phyloP scores from a whole-genome alignment of 2,113 vertebrate genomes.

The Climacteris rufus region DNA sequence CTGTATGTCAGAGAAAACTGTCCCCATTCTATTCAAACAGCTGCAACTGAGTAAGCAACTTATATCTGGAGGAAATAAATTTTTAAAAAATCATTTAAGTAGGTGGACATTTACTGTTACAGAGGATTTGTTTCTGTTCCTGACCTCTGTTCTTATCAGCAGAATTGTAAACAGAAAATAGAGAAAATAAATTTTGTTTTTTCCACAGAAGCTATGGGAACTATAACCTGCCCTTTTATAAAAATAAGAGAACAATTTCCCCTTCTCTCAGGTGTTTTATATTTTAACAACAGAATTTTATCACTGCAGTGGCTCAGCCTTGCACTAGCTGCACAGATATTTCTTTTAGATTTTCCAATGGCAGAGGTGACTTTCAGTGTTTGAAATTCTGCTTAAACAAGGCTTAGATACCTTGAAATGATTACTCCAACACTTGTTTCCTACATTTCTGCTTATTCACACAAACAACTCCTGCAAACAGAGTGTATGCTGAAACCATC shows the following conservation, averaged over 20 bases:
- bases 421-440: neutral
- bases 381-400: neutral
- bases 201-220: neutral
- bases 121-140: neutral
- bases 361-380: neutral
- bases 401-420: neutral
- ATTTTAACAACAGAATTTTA: neutral
- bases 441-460: neutral
- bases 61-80: neutral
- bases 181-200: neutral
- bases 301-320: neutral
- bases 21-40: neutral
- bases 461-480: neutral
- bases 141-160: neutral
- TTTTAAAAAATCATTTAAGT: neutral
- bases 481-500: neutral
- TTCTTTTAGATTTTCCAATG: neutral
- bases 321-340: neutral
- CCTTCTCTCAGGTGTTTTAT: neutral
- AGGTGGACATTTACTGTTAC: neutral
- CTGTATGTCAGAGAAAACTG: neutral
- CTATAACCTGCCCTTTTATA: neutral
- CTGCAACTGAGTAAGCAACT: neutral
- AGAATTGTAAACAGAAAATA: neutral
- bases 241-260: neutral